Percentiles rank a stretch among this genome's conserved stretches.
These are phyloP conservation scores for Odiellus spinosus DNA, from an alignment of 2,888 invertebrate species.

Conservation along the genomic window DNA sequence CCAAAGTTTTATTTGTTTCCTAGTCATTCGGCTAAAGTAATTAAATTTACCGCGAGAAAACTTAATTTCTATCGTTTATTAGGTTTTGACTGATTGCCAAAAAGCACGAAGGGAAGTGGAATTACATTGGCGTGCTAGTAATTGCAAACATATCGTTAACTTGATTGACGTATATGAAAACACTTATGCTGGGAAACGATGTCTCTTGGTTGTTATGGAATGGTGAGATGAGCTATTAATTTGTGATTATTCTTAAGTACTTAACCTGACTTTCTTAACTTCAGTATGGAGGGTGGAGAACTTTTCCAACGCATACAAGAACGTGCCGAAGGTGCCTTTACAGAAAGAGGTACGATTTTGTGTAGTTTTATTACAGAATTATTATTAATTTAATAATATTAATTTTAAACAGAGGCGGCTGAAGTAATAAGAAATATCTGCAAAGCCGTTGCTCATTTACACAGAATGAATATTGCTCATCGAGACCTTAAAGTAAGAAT, in stretches of 20 bases:
- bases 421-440: slow-evolving; percentile 94
- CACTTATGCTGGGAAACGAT: slow-evolving; percentile 74
- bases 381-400: no score
- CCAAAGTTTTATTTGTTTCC: not conserved
- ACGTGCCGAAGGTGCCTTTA: slow-evolving; percentile 82
- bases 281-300: slow-evolving; percentile 92
- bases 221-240: slow-evolving; percentile 41
- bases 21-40: no score
- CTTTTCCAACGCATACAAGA: slow-evolving; percentile 94
- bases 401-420: slow-evolving; percentile 76
- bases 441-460: slow-evolving; percentile 80
- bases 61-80: slow-evolving; percentile 16
- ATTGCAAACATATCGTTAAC: slow-evolving; percentile 82
- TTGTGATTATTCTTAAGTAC: not conserved
- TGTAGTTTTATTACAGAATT: no score
- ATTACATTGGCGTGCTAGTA: slow-evolving; percentile 81
- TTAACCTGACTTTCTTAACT: not conserved
- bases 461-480: slow-evolving; percentile 88
- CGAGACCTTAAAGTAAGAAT: slow-evolving; percentile 92
- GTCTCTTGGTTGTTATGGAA: slow-evolving; percentile 97
- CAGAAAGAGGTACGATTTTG: slow-evolving; percentile 54
- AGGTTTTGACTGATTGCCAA: slow-evolving; percentile 75
- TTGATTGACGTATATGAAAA: slow-evolving; percentile 92
- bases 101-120: slow-evolving; percentile 92
- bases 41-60: no score